phyloP scores from a whole-genome alignment of 1,140 invertebrate species.

The Popillia japonica region DNA sequence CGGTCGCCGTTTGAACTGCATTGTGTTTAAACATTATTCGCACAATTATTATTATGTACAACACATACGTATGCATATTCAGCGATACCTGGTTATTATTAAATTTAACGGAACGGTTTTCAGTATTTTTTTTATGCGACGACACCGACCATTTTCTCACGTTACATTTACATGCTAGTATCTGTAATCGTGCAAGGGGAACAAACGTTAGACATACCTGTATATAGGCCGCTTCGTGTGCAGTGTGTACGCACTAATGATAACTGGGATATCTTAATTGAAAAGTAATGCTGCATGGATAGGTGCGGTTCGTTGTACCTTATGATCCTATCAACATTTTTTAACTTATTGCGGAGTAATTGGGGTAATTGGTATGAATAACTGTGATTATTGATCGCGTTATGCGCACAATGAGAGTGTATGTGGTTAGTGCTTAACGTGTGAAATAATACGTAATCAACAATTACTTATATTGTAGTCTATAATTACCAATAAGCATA shows the following conservation, averaged over 20 bases:
- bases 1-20: slow-evolving; percentile 19
- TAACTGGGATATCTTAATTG: slow-evolving; percentile 26
- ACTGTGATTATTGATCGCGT: slow-evolving; percentile 8
- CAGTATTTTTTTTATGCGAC: background rate
- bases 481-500: no score
- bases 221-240: background rate
- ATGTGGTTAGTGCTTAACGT: background rate
- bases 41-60: slow-evolving; percentile 11
- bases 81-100: slow-evolving; percentile 11
- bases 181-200: background rate
- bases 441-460: background rate
- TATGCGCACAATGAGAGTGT: slow-evolving; percentile 7
- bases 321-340: slow-evolving; percentile 10
- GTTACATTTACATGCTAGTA: slow-evolving; percentile 6
- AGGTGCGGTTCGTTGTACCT: slow-evolving; percentile 15
- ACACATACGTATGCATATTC: background rate
- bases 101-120: slow-evolving; percentile 22
- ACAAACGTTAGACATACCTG: background rate
- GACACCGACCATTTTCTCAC: slow-evolving; percentile 3
- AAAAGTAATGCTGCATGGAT: background rate
- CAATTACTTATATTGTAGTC: background rate
- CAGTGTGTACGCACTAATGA: slow-evolving; percentile 7
- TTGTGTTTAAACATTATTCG: slow-evolving; percentile 29
- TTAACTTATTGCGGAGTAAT: slow-evolving; percentile 9
- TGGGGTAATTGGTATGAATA: slow-evolving; percentile 27